Conservation (phyloP, 2,113 vertebrate genomes). For the Ctenodactylus gundi region DNA sequence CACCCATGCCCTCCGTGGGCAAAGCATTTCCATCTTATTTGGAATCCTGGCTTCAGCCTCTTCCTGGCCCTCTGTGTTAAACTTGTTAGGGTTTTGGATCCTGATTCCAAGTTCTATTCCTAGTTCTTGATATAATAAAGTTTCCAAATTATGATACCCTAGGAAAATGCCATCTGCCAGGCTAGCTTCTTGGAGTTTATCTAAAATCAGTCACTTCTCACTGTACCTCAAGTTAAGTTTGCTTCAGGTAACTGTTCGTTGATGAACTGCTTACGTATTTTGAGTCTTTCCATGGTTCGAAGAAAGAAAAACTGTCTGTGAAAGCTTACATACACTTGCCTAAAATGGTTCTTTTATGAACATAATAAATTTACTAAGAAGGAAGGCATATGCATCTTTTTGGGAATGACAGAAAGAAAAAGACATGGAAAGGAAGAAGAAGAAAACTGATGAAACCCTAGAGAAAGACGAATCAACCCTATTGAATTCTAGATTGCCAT, state of each 20-base stretch:
- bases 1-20: background rate
- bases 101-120: background rate
- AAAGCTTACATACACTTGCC: background rate
- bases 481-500: conserved; percentile 67
- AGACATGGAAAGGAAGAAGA: conserved; percentile 25
- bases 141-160: conserved; percentile 21
- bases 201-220: background rate
- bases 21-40: background rate
- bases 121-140: conserved; percentile 48
- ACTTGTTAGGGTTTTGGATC: background rate
- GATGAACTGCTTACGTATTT: background rate
- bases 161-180: conserved; percentile 32
- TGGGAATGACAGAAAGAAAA: conserved; percentile 44
- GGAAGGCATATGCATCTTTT: background rate
- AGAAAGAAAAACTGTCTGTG: background rate
- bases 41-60: background rate
- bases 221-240: background rate
- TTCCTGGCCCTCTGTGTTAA: background rate
- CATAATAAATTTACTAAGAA: conserved; percentile 50
- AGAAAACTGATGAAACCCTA: conserved; percentile 63
- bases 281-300: background rate
- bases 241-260: conserved; percentile 1
- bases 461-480: conserved; percentile 62
- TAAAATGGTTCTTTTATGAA: conserved; percentile 30
- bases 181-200: conserved; percentile 21